phyloP scores from a whole-genome alignment of 2,888 invertebrate species.

The Leptinotarsa peninsularis region DNA sequence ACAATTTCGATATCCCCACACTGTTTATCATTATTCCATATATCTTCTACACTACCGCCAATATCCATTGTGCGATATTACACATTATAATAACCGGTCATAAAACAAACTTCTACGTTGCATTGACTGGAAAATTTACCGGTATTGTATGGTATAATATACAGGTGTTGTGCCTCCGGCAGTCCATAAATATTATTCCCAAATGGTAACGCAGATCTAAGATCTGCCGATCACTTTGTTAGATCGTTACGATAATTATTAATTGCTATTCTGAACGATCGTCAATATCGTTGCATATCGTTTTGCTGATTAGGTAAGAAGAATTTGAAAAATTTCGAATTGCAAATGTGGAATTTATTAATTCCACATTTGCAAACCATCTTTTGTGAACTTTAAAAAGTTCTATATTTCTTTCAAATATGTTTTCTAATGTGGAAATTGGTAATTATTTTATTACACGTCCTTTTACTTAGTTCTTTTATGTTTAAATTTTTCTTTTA shows the following conservation, averaged over 20 bases:
- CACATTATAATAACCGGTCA: slow-evolving; percentile 13
- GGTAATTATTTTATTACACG: no score
- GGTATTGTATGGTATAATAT: slow-evolving; percentile 20
- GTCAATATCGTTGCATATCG: neutral
- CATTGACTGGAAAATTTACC: slow-evolving; percentile 27
- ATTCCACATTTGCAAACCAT: no score
- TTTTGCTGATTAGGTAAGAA: neutral
- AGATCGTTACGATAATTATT: slow-evolving; percentile 23
- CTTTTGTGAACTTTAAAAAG: no score
- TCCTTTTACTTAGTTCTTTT: no score
- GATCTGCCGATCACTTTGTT: slow-evolving; percentile 27
- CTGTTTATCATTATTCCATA: neutral
- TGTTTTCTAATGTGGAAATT: no score
- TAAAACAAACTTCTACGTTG: slow-evolving; percentile 30
- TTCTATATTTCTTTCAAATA: no score
- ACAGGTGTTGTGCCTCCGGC: slow-evolving; percentile 38
- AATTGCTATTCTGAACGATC: slow-evolving; percentile 1
- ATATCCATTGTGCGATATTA: slow-evolving; percentile 19
- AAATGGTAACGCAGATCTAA: slow-evolving; percentile 34
- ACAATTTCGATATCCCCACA: no score
- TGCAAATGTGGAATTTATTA: no score
- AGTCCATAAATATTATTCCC: slow-evolving; percentile 28
- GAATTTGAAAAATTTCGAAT: neutral
- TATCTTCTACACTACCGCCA: slow-evolving; percentile 5
- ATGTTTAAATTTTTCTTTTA: no score